A percentile compares a stretch with the other conserved stretches of the same genome.
Conservation (phyloP, 2,797 vertebrate species). For the Lacerta bilineata region DNA sequence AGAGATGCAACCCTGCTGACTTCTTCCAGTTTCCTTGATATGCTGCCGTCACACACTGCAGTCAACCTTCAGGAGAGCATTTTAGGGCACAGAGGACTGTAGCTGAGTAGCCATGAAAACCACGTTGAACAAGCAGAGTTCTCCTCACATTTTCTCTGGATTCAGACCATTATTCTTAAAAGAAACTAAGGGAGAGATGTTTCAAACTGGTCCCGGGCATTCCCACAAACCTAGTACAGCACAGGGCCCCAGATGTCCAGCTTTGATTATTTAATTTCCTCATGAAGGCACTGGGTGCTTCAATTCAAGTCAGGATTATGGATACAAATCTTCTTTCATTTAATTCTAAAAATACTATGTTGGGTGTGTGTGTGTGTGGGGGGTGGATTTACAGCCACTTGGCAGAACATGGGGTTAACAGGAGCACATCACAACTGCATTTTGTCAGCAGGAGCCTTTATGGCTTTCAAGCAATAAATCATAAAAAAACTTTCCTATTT, state of each 20-base stretch:
- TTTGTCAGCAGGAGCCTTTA: slow-evolving; percentile 84
- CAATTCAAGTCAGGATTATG: background rate
- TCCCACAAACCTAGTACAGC: background rate
- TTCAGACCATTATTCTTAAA: background rate
- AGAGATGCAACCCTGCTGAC: too few species aligned
- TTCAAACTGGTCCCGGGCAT: background rate
- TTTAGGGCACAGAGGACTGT: too few species aligned
- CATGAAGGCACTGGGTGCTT: background rate
- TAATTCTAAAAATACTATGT: slow-evolving; percentile 36
- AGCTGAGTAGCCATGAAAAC: background rate
- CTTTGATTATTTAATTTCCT: slow-evolving; percentile 9
- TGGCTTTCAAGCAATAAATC: slow-evolving; percentile 90
- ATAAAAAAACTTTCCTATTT: slow-evolving; percentile 87
- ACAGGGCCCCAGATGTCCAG: too few species aligned
- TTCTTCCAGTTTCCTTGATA: too few species aligned
- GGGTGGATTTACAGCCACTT: slow-evolving; percentile 71
- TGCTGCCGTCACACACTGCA: too few species aligned
- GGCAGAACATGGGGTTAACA: slow-evolving; percentile 75
- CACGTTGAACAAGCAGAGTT: background rate
- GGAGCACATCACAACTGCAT: slow-evolving; percentile 66
- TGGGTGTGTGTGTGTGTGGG: too few species aligned
- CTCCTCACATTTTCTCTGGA: background rate
- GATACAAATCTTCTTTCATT: slow-evolving; percentile 8
- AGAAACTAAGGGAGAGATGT: background rate
- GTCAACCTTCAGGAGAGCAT: too few species aligned